Conservation (phyloP, 2,888 invertebrate genomes). For the Tachina grossa region DNA sequence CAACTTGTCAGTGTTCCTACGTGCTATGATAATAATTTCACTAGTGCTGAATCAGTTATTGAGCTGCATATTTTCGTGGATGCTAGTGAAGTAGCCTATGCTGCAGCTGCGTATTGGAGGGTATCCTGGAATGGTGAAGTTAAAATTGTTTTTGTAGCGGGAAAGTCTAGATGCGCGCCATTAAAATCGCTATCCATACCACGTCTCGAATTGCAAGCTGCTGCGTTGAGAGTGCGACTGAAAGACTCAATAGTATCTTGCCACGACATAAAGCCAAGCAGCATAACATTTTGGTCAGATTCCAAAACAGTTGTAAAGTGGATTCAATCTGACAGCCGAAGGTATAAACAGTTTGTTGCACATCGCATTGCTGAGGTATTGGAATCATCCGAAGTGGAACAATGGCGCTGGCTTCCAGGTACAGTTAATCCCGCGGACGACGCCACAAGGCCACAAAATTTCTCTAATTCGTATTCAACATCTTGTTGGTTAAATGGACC, state of each 20-base stretch:
- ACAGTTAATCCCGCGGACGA: conserved; percentile 12
- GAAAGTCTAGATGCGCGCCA: conserved; percentile 17
- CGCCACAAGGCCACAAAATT: conserved; percentile 36
- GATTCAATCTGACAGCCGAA: conserved; percentile 40
- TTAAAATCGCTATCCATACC: conserved; percentile 23
- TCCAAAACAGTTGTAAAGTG: conserved; percentile 19
- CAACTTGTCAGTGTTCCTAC: no score
- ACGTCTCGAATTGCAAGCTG: conserved; percentile 43
- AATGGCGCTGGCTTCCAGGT: neutral
- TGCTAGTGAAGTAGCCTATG: no score
- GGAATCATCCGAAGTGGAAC: conserved; percentile 9
- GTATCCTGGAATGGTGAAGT: neutral
- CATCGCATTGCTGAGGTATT: conserved; percentile 20
- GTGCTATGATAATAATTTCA: no score
- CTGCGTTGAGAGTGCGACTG: conserved; percentile 40
- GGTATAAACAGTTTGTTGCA: conserved; percentile 26
- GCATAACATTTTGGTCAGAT: neutral
- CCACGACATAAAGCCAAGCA: conserved; percentile 32
- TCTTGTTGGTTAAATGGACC: conserved; percentile 25
- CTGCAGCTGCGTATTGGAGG: no score
- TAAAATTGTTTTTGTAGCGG: conserved; percentile 37
- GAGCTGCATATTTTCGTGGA: no score
- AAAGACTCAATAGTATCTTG: conserved; percentile 23
- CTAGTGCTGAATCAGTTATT: no score
- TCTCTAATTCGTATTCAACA: conserved; percentile 4